Evolutionary conservation across 2,797 vertebrate genomes (phyloP).

Genomic region (Coregonus suidteri): DNA sequence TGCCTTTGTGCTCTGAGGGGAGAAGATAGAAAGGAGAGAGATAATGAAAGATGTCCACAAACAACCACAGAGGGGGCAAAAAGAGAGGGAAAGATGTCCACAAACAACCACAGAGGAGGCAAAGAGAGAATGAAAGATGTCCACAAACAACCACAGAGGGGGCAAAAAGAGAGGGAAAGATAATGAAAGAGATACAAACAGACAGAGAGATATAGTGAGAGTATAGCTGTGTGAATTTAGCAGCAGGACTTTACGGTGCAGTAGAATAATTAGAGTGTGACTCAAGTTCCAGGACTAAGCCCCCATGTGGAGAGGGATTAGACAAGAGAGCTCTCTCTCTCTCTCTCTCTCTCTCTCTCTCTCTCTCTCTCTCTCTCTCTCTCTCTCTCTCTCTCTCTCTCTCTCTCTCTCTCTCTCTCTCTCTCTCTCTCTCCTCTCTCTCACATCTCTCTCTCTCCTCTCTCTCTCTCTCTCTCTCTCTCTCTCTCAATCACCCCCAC

Average conservation of each 20-base stretch:
- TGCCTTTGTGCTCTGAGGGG: too few species aligned
- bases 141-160: too few species aligned
- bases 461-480: slow-evolving; percentile 4
- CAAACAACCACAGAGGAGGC: too few species aligned
- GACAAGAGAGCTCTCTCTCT: slow-evolving; percentile 22
- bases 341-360: too few species aligned
- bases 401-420: slow-evolving; percentile 18
- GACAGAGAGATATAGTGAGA: slow-evolving; percentile 27
- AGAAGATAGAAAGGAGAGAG: too few species aligned
- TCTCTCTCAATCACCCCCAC: neutral
- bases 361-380: too few species aligned
- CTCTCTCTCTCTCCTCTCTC: neutral
- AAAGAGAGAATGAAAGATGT: neutral
- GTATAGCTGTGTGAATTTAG: slow-evolving; percentile 51
- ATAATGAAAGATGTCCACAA: too few species aligned
- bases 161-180: neutral
- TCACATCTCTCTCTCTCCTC: slow-evolving; percentile 5
- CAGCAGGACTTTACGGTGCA: slow-evolving; percentile 52
- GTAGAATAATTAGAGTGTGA: slow-evolving; percentile 68
- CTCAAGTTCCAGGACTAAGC: slow-evolving; percentile 59
- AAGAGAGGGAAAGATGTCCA: slow-evolving; percentile 30
- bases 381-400: too few species aligned
- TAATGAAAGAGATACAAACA: slow-evolving; percentile 25
- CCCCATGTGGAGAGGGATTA: slow-evolving; percentile 62
- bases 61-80: too few species aligned